A percentile compares a stretch with the other conserved stretches of the same genome.
These are phyloP conservation scores for Phoxinus phoxinus DNA, from an alignment of 2,113 vertebrate species.

Conservation along the genomic window DNA sequence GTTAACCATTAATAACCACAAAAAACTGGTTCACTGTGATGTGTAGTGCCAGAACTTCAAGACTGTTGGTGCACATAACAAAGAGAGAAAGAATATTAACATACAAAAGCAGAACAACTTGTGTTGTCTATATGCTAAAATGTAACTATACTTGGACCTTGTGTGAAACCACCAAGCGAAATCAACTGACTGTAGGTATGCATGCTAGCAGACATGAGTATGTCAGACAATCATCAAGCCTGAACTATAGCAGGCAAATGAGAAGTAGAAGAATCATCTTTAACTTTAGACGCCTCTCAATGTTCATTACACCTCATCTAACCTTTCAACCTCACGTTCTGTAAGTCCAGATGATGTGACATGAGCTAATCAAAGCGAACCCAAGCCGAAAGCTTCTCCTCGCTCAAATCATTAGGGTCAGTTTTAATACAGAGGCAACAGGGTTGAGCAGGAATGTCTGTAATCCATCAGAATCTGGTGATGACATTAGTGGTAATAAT, in stretches of 20 bases:
- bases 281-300: not conserved
- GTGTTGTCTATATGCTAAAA: not conserved
- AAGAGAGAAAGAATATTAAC: not conserved
- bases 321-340: not conserved
- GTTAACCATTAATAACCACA: not conserved
- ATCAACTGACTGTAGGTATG: not conserved
- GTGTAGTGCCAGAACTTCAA: not conserved
- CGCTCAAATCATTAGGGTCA: constrained; percentile 6
- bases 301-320: not conserved
- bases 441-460: constrained; percentile 31
- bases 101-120: not conserved
- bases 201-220: not conserved
- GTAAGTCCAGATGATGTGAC: not conserved
- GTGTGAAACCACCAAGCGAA: not conserved
- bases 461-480: constrained; percentile 46
- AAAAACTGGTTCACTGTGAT: not conserved
- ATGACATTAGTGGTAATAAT: constrained; percentile 18
- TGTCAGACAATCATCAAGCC: not conserved
- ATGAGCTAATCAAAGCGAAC: not conserved
- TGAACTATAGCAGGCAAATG: not conserved
- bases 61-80: not conserved
- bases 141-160: not conserved
- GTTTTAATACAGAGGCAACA: constrained; percentile 12
- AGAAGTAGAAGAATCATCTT: not conserved
- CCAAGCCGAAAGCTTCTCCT: not conserved